phyloP scores from a whole-genome alignment of 2,113 vertebrate species.

The Hassar affinis region DNA sequence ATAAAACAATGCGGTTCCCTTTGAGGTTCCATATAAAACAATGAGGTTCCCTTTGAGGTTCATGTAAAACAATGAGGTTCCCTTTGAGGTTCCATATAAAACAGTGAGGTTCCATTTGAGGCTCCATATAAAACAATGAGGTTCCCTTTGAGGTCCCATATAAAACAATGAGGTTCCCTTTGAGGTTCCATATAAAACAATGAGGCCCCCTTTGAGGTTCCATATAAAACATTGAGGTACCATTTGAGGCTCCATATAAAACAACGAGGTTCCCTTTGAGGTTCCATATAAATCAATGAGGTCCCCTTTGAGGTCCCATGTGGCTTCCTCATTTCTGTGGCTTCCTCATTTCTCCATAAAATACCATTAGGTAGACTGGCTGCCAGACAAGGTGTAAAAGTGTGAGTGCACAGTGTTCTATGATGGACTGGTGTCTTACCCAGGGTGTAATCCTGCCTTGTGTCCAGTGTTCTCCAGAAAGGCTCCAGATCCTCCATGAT shows the following conservation, averaged over 20 bases:
- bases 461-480: no score
- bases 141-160: neutral
- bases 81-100: neutral
- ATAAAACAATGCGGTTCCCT: neutral
- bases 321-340: no score
- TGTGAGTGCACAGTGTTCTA: neutral
- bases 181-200: neutral
- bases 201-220: conserved; percentile 8
- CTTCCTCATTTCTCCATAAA: neutral
- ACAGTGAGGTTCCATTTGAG: conserved; percentile 5
- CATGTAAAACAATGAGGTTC: conserved; percentile 3
- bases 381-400: neutral
- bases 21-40: neutral
- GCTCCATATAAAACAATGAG: neutral
- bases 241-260: neutral
- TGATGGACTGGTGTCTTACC: no score
- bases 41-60: neutral
- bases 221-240: neutral
- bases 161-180: conserved; percentile 1
- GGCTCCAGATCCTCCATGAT: no score
- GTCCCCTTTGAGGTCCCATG: no score
- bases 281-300: neutral
- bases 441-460: no score
- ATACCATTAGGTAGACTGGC: neutral
- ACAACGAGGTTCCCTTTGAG: neutral